These are phyloP conservation scores for Peromyscus eremicus DNA, from an alignment of 2,797 vertebrate species.

Conservation along the genomic window DNA sequence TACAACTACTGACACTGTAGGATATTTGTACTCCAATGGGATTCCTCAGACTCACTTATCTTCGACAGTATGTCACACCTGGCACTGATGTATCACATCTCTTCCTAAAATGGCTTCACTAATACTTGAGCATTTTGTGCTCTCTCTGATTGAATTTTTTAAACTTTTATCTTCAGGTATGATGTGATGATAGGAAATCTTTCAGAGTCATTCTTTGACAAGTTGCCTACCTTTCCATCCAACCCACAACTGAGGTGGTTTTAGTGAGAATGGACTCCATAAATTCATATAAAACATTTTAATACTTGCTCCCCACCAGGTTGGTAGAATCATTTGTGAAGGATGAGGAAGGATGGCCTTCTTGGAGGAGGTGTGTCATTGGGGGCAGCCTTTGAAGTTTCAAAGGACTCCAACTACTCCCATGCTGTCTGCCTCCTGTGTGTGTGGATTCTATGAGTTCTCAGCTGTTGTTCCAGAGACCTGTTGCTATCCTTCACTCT, in stretches of 20 bases:
- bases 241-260: background rate
- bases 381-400: background rate
- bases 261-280: background rate
- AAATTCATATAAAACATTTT: background rate
- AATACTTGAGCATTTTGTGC: background rate
- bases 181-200: background rate
- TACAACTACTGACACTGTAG: background rate
- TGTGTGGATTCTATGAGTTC: background rate
- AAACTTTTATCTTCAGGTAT: slow-evolving; percentile 17
- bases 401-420: background rate
- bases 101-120: background rate
- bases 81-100: too few species aligned
- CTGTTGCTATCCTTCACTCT: background rate
- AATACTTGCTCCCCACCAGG: background rate
- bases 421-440: too few species aligned
- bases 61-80: background rate
- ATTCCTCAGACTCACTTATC: background rate
- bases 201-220: background rate
- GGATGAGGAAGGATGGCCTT: background rate
- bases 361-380: background rate
- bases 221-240: background rate
- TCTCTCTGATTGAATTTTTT: background rate
- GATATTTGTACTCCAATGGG: background rate
- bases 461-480: background rate
- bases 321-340: background rate